Evolutionary conservation across 2,888 invertebrate species (phyloP).

Genomic region (Myopa tessellatipennis): DNA sequence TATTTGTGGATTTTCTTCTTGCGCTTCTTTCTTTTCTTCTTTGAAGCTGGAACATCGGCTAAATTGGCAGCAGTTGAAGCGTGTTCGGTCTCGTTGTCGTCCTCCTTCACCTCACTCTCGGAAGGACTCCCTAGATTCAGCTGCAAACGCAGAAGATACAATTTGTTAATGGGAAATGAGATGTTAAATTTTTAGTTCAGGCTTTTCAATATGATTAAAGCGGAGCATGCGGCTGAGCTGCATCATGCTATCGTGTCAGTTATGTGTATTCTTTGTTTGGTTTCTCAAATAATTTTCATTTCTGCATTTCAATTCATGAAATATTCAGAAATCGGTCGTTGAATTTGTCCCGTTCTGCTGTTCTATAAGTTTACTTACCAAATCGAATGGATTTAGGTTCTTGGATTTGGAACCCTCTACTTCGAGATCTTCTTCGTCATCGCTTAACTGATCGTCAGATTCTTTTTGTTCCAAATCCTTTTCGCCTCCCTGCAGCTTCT

Average conservation of each 20-base stretch:
- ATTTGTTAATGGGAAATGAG: not conserved
- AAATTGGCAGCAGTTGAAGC: slow-evolving; percentile 71
- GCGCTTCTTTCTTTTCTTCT: slow-evolving; percentile 74
- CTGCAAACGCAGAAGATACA: slow-evolving; percentile 61
- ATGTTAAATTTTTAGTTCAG: not conserved
- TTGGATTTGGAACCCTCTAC: slow-evolving; percentile 71
- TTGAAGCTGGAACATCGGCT: slow-evolving; percentile 67
- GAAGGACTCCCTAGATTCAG: slow-evolving; percentile 76
- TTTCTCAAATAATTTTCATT: not conserved
- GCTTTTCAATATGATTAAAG: not conserved
- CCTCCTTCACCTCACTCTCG: slow-evolving; percentile 78
- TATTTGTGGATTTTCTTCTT: slow-evolving; percentile 74
- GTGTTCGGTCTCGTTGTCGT: slow-evolving; percentile 74
- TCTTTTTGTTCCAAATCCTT: slow-evolving; percentile 66
- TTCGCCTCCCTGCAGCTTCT: slow-evolving; percentile 73
- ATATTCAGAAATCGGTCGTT: not conserved
- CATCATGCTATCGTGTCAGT: slow-evolving; percentile 34
- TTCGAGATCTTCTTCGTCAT: slow-evolving; percentile 70
- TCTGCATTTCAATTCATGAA: slow-evolving; percentile 1
- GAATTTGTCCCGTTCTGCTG: slow-evolving; percentile 11
- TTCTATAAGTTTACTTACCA: slow-evolving; percentile 70
- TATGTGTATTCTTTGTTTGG: slow-evolving; percentile 36
- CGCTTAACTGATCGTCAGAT: slow-evolving; percentile 67
- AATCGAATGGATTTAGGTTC: slow-evolving; percentile 77
- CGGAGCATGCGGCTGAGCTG: slow-evolving; percentile 26